A percentile compares a stretch with the other conserved stretches of the same genome.
These are phyloP conservation scores for Cebidichthys violaceus DNA, from an alignment of 2,113 vertebrate species.

Conservation along the genomic window DNA sequence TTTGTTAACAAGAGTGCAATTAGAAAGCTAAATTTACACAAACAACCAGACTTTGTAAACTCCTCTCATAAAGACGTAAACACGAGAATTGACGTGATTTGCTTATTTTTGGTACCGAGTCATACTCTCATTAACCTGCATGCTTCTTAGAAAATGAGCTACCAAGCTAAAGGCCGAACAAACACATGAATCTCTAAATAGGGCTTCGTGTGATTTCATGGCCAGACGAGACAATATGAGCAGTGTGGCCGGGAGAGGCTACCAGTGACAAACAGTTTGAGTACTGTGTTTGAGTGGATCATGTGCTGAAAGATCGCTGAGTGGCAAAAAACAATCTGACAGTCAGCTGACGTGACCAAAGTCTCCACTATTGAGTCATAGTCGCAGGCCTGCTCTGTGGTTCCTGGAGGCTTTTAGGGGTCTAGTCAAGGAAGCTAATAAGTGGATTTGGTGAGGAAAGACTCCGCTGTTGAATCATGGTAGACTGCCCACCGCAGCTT, in stretches of 20 bases:
- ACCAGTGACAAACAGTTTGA: conserved; percentile 66
- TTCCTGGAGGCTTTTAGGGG: conserved; percentile 13
- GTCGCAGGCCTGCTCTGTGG: conserved; percentile 29
- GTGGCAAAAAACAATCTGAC: conserved; percentile 58
- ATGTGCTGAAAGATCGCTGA: conserved; percentile 67
- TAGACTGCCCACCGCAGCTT: neutral
- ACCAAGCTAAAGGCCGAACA: neutral
- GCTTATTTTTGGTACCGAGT: conserved; percentile 45
- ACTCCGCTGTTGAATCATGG: conserved; percentile 1
- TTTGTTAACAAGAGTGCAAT: conserved; percentile 59
- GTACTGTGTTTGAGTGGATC: conserved; percentile 67
- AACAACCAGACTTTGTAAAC: conserved; percentile 62
- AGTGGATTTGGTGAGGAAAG: conserved; percentile 20
- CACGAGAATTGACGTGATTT: conserved; percentile 46
- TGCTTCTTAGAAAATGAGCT: conserved; percentile 33
- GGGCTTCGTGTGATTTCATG: conserved; percentile 2
- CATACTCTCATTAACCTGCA: conserved; percentile 58
- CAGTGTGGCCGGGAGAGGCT: conserved; percentile 49
- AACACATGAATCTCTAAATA: conserved; percentile 7
- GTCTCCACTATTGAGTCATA: conserved; percentile 65
- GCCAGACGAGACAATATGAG: conserved; percentile 58
- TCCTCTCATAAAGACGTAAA: conserved; percentile 66
- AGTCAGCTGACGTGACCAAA: conserved; percentile 77
- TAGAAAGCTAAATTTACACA: conserved; percentile 58
- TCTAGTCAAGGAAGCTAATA: conserved; percentile 12